These are phyloP conservation scores for Sandelia bainsii DNA, from an alignment of 2,797 vertebrate species.

Conservation along the genomic window DNA sequence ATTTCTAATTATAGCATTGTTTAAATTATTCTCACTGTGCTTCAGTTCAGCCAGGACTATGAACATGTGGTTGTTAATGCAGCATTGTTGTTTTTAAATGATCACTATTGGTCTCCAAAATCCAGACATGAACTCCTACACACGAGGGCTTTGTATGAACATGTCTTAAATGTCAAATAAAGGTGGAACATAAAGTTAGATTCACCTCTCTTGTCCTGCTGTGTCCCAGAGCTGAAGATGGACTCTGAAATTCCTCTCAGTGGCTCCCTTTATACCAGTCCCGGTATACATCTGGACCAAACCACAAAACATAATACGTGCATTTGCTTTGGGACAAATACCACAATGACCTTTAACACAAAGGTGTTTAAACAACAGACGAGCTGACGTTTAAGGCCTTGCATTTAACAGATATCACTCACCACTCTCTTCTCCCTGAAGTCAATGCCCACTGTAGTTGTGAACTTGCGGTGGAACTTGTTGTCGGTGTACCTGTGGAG, in stretches of 20 bases:
- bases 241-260: conserved; percentile 89
- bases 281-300: conserved; percentile 87
- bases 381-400: neutral
- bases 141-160: neutral
- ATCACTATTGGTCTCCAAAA: neutral
- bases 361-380: neutral
- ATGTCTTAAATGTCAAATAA: neutral
- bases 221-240: conserved; percentile 98
- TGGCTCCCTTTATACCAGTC: conserved; percentile 85
- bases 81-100: neutral
- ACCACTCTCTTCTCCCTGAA: conserved; percentile 98
- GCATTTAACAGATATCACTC: conserved; percentile 67
- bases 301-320: conserved; percentile 6
- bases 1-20: too few relatives aligned
- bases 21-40: too few relatives aligned
- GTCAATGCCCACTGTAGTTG: conserved; percentile 95
- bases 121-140: neutral
- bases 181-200: neutral
- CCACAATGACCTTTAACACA: neutral
- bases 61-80: too few relatives aligned
- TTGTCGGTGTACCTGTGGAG: conserved; percentile 96
- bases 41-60: too few relatives aligned
- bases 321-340: neutral
- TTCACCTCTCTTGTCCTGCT: conserved; percentile 94
- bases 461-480: conserved; percentile 94